phyloP scores from a whole-genome alignment of 1,140 invertebrate species.

The Megalonaias nervosa region DNA sequence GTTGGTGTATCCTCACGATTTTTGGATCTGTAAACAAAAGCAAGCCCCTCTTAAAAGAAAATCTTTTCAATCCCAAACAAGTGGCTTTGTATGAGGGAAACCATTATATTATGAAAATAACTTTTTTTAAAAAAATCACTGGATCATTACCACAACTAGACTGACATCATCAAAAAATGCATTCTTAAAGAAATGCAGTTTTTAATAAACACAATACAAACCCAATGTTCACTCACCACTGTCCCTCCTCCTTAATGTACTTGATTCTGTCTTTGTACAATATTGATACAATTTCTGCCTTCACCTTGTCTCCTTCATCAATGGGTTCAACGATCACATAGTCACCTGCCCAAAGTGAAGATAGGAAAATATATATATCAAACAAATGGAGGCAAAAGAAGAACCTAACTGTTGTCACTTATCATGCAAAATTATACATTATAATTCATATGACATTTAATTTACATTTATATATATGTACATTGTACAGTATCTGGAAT shows the following conservation, averaged over 20 bases:
- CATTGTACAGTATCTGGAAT: too few species aligned
- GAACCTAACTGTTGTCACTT: too few species aligned
- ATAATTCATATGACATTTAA: too few species aligned
- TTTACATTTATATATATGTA: too few species aligned
- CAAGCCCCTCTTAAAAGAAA: background rate
- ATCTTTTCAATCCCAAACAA: background rate
- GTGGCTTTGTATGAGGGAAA: background rate
- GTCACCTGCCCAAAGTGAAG: conserved; percentile 72
- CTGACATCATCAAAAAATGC: background rate
- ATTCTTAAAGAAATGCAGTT: background rate
- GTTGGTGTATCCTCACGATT: too few species aligned
- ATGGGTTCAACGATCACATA: conserved; percentile 92
- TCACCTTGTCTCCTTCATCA: conserved; percentile 90
- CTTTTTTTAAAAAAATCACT: background rate
- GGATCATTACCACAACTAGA: background rate
- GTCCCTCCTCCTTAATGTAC: conserved; percentile 82
- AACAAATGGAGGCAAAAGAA: too few species aligned
- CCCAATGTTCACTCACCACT: conserved; percentile 76
- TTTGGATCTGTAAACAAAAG: too few species aligned
- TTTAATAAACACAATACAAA: background rate
- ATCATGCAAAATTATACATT: too few species aligned
- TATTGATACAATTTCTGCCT: conserved; percentile 88
- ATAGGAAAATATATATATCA: too few species aligned
- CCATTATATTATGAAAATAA: background rate
- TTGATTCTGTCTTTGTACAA: conserved; percentile 87